Base-by-base conservation (phyloP, 2,113 vertebrate species). In the Semnopithecus entellus region DNA sequence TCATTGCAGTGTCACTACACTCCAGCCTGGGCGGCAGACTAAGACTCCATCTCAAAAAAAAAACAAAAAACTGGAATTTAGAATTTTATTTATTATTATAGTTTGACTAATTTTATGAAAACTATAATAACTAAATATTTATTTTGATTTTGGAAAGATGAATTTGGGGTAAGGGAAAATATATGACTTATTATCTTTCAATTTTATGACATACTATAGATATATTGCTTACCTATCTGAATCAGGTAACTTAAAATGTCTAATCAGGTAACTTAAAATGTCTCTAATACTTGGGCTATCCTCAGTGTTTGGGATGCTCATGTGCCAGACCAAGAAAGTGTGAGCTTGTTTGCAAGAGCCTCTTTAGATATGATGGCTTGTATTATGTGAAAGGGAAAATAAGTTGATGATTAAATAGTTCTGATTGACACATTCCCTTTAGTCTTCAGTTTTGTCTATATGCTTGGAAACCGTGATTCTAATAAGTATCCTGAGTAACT, bases 41-140 rank as follows among this genome's bases (percentile, higher is more conserved):
- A 30, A 64, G 27, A 64, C 61, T 32, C 61, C 11, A 2, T 32
- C 27, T 64, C 61, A 64, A 64, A 64, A 30, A 52, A 52, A 52
- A 50, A 52, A 50, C 38, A 38, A 52, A 52, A 55, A 55, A 55
- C 57, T 96, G n/a, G 66, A 95, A 82, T 95, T 95, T 95, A n/a
- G 18, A 80, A 57, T 88, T 96, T 80, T 90, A 40, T 48, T 85
- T 88, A 57, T 38, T 81, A 22, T 52, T 94, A 9, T 96, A 70
- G 80, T 89, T 96, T 93, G 40, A 96, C 30, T 68, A 93, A 91
- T 93, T 91, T 96, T 89, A 73, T 98, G 78, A 96, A 96, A 94
- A 61, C 27, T 25, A 2, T 91, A 70, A 45, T 90, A 93, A 88
- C 52, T 81, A 68, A 64, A 81, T 92, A 30, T 82, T 93, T 91